Base-by-base conservation (phyloP, 2,888 invertebrate genomes). In the Pogonocherus hispidulus region DNA sequence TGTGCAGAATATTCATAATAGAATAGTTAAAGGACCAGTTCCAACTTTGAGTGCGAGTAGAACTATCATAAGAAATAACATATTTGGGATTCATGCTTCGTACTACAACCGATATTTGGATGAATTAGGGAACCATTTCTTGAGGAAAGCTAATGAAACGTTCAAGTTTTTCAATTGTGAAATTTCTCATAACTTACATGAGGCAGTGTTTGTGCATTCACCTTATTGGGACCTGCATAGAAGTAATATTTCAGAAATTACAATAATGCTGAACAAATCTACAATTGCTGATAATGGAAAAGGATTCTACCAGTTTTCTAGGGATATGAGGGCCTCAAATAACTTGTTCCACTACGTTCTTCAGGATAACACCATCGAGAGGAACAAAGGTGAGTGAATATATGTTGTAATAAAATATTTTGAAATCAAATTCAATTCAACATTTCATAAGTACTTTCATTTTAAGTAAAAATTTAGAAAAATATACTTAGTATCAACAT, bases 321-420 rank as follows among this genome's bases (percentile, higher is more conserved):
- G 96, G 80, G 97, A 99, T 85, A 90, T 99, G 77, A 91, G 97
- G 76, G 94, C 96, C 71, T 97, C 98, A 0, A 99, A 99, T 81
- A 99, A 99, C 86, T 88, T 99, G 0, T 99, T 97, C 87, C 97
- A 98, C 83, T 99, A 99, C 90, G 89, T 94, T 22, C 85, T 98
- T 54, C 93, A 94, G 83, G 94, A 96, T 79, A 94, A 94, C 68
- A 91, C 93, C 0, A 90, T 99, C 70, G 94, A 95, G 82, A 89
- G 94, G 73, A 99, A 98, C 81, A 88, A 88, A 67, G 78, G 76
- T 66, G 46, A 74, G 65, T 64, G 6, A 14, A n/a, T 32, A 4
- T 23, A 6, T 16, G n/a, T n/a, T n/a, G n/a, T n/a, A n/a, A n/a
- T n/a, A n/a, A n/a, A n/a, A n/a, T n/a, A n/a, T n/a, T n/a, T n/a